Percentiles rank a stretch among this genome's conserved stretches.
Conservation (phyloP, 2,113 vertebrate species). For the Pluvialis apricaria region DNA sequence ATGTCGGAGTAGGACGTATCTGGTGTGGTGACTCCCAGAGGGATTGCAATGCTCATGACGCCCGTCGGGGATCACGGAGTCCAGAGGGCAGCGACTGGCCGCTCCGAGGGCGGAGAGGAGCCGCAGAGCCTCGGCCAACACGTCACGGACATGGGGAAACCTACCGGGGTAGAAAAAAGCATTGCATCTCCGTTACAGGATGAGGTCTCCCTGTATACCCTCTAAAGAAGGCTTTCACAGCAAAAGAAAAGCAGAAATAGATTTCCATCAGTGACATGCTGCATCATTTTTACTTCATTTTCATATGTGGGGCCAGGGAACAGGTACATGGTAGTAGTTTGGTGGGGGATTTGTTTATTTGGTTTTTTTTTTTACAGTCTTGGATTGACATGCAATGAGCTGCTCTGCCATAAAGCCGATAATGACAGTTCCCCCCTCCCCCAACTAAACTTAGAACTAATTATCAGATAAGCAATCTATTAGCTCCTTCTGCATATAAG, state of each 20-base stretch:
- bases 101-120: conserved; percentile 89
- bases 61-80: conserved; percentile 94
- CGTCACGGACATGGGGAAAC: conserved; percentile 96
- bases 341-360: background rate
- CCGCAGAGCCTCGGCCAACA: conserved; percentile 89
- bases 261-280: background rate
- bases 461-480: conserved; percentile 24
- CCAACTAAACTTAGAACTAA: background rate
- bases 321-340: background rate
- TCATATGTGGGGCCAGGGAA: background rate
- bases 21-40: conserved; percentile 99
- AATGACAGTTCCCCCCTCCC: background rate
- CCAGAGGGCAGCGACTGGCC: conserved; percentile 87
- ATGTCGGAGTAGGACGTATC: conserved; percentile 99
- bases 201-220: background rate
- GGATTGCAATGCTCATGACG: conserved; percentile 99
- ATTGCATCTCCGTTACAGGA: background rate
- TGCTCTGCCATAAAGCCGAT: background rate
- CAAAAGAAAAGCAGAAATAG: background rate
- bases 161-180: conserved; percentile 72
- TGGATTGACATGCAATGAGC: background rate
- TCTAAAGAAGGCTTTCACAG: background rate
- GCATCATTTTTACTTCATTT: background rate
- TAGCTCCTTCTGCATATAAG: background rate
- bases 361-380: background rate